A percentile compares a stretch with the other conserved stretches of the same genome.
Evolutionary conservation across 2,888 invertebrate species (phyloP).

Genomic region (Autographa pulchrina): DNA sequence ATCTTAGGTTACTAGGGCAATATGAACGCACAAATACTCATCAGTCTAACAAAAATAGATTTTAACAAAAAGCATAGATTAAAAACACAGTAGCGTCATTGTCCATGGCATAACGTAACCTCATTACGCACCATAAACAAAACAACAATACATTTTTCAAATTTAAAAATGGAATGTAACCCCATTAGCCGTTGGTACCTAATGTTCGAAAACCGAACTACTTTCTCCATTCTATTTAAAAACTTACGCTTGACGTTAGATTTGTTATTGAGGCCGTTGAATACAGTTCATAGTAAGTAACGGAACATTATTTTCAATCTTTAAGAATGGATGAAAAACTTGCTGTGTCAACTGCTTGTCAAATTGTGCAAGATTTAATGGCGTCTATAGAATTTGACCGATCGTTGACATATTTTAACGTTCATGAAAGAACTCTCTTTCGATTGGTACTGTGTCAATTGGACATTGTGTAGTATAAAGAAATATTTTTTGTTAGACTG

Average conservation of each 20-base stretch:
- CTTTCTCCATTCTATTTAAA: conserved; percentile 62
- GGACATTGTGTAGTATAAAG: background rate
- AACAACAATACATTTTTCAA: conserved; percentile 47
- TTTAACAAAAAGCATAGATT: conserved; percentile 26
- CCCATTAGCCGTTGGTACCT: conserved; percentile 37
- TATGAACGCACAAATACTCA: conserved; percentile 41
- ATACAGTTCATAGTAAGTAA: conserved; percentile 49
- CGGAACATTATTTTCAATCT: conserved; percentile 51
- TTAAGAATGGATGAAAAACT: conserved; percentile 45
- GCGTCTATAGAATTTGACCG: conserved; percentile 18
- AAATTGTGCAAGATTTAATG: conserved; percentile 27
- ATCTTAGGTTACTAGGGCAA: conserved; percentile 44
- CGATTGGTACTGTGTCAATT: conserved; percentile 10
- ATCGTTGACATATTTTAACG: conserved; percentile 11
- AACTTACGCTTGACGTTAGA: conserved; percentile 51
- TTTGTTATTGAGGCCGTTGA: conserved; percentile 52
- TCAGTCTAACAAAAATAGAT: conserved; percentile 18
- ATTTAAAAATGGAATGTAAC: conserved; percentile 53
- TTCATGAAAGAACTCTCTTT: background rate
- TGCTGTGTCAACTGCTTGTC: conserved; percentile 39
- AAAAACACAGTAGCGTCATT: conserved; percentile 44
- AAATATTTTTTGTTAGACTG: background rate
- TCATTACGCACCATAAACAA: conserved; percentile 57
- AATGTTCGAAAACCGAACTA: conserved; percentile 46
- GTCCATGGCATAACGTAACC: conserved; percentile 37